Base-by-base conservation (phyloP, 2,113 vertebrate genomes). In the Clinocottus analis region DNA sequence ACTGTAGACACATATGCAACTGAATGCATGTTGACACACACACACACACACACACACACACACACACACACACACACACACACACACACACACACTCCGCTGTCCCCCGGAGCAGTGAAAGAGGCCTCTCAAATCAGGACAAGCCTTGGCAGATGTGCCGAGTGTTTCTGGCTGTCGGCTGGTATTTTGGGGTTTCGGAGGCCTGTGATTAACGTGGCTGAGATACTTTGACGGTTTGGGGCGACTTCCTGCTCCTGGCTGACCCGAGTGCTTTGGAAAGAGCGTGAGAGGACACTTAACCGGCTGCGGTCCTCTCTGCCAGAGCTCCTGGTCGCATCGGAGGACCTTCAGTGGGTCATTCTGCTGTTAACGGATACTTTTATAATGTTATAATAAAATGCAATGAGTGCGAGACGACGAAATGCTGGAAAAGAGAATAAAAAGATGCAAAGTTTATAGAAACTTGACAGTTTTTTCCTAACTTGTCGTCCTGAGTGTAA, bases 161-260 rank as follows among this genome's bases (percentile, higher is more conserved):
- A 77, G 45, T 27, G 86, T 75, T 88, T 85, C 76, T 91, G 88
- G 87, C 85, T 79, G 71, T 67, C 23, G 47, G 81, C 85, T 84
- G 90, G 85, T 90, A 87, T 87, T 92, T 89, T 66, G 84, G 88
- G 88, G 37, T 85, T 84, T 63, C 5, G 4, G 82, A 85, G 90
- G 84, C 88, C 92, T 92, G 84, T 89, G 91, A 74, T 94, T 94
- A 91, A 93, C 82, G 90, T 92, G 82, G 86, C 89, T 93, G 86
- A 85, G 92, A 93, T 93, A 84, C 80, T 87, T 87, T 91, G 49
- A 62, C 79, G 89, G 83, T 90, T 91, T 60, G 77, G 84, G 80
- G 80, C 62, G 65, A 65, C 79, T 83, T 86, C 82, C 75, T 80
- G 14, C 62, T 58, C 72, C 83, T 59, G 31, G 1, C 51, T 27